Evolutionary conservation across 2,113 vertebrate species (phyloP).

Genomic region (Semnopithecus entellus): DNA sequence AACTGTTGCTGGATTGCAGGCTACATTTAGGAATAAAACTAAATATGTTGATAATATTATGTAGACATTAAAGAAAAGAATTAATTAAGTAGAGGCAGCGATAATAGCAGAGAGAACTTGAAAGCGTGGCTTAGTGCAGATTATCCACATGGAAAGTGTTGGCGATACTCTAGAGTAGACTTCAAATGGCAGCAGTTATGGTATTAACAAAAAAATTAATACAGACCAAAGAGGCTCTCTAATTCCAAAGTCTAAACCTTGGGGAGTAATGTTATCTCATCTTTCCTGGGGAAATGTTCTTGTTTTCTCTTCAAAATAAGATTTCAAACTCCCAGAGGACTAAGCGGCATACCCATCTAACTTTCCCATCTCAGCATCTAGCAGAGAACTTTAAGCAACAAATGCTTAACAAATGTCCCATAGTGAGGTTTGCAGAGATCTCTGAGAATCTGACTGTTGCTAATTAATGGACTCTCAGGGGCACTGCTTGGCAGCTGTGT

Average conservation of each 20-base stretch:
- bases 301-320: constrained; percentile 23
- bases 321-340: neutral
- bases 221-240: neutral
- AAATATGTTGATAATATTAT: constrained; percentile 35
- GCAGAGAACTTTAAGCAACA: neutral
- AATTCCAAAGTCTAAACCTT: constrained; percentile 29
- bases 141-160: constrained; percentile 3
- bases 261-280: neutral
- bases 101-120: constrained; percentile 18
- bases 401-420: neutral
- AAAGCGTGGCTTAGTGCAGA: constrained; percentile 17
- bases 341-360: neutral
- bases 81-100: constrained; percentile 1
- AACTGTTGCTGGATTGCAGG: neutral
- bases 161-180: neutral
- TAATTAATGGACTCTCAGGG: neutral
- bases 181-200: constrained; percentile 1
- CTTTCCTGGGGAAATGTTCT: neutral
- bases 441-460: neutral
- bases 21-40: constrained; percentile 33
- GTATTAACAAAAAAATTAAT: constrained; percentile 49
- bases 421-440: neutral
- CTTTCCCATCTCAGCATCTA: too few relatives aligned
- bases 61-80: constrained; percentile 47
- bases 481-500: neutral